Percentiles rank a stretch among this genome's conserved stretches.
phyloP scores from a whole-genome alignment of 1,140 invertebrate genomes.

The Chlorops oryzae region DNA sequence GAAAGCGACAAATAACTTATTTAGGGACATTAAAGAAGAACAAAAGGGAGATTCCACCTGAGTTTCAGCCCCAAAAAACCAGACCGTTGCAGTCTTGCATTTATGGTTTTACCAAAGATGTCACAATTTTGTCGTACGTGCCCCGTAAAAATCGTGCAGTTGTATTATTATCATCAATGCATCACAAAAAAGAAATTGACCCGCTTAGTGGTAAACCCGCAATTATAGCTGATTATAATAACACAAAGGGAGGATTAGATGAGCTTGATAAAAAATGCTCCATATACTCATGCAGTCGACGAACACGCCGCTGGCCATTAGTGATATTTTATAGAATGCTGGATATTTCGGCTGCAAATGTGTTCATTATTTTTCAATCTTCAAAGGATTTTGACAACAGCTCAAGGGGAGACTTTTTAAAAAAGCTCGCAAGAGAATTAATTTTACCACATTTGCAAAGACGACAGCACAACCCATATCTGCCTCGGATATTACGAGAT shows the following conservation, averaged over 20 bases:
- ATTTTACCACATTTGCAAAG: too few relatives aligned
- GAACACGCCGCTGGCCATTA: conserved; percentile 31
- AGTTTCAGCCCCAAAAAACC: too few relatives aligned
- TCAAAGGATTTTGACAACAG: too few relatives aligned
- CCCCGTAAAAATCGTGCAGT: conserved; percentile 12
- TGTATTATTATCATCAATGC: conserved; percentile 23
- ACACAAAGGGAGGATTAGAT: conserved; percentile 49
- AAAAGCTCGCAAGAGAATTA: too few relatives aligned
- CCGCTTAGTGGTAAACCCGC: conserved; percentile 34
- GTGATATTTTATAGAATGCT: conserved; percentile 35
- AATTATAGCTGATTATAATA: conserved; percentile 45
- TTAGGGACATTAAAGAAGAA: conserved; percentile 50
- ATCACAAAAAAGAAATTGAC: conserved; percentile 19
- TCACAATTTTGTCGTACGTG: conserved; percentile 23
- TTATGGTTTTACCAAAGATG: conserved; percentile 25
- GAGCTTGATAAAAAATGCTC: conserved; percentile 31
- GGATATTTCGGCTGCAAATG: too few relatives aligned
- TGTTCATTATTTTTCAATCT: too few relatives aligned
- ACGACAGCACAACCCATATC: too few relatives aligned
- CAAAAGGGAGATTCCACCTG: conserved; percentile 47
- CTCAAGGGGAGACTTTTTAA: too few relatives aligned
- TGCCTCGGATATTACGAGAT: too few relatives aligned
- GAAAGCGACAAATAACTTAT: conserved; percentile 35
- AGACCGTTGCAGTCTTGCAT: conserved; percentile 17
- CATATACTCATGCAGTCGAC: conserved; percentile 15